Conservation (phyloP, 2,113 vertebrate genomes). For the Sylvietta virens region DNA sequence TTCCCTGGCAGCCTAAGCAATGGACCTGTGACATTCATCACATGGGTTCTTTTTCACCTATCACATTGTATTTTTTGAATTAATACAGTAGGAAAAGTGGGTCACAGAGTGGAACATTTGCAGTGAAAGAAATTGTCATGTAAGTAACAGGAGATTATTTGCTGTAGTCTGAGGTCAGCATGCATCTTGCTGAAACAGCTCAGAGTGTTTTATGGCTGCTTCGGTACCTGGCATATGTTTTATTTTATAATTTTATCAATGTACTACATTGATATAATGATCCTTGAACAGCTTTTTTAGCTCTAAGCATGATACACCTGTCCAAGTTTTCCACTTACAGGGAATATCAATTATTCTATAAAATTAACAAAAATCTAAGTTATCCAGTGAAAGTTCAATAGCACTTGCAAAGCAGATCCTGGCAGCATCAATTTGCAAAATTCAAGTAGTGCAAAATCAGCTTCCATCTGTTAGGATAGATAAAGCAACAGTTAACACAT, state of each 20-base stretch:
- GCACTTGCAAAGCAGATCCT: slow-evolving; percentile 26
- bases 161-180: not conserved
- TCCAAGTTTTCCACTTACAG: not conserved
- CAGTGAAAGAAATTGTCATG: slow-evolving; percentile 15
- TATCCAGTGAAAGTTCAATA: slow-evolving; percentile 49
- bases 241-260: not conserved
- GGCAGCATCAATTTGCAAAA: slow-evolving; percentile 50
- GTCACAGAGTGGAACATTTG: not conserved
- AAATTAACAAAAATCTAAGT: slow-evolving; percentile 13
- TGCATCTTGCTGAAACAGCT: not conserved
- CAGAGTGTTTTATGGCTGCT: not conserved
- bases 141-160: slow-evolving; percentile 5
- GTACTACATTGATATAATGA: slow-evolving; percentile 10
- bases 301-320: not conserved
- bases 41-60: not conserved
- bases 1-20: slow-evolving; percentile 18
- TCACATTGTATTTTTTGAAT: not conserved
- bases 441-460: slow-evolving; percentile 57
- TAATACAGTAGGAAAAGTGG: slow-evolving; percentile 23
- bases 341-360: slow-evolving; percentile 28
- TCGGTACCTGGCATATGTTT: not conserved
- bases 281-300: slow-evolving; percentile 13
- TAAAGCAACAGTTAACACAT: slow-evolving; percentile 30
- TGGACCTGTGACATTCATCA: not conserved
- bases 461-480: slow-evolving; percentile 36